Base-by-base conservation (phyloP, 35 echinoderm and acorn worm species). In the Stichopus chloronotus region DNA sequence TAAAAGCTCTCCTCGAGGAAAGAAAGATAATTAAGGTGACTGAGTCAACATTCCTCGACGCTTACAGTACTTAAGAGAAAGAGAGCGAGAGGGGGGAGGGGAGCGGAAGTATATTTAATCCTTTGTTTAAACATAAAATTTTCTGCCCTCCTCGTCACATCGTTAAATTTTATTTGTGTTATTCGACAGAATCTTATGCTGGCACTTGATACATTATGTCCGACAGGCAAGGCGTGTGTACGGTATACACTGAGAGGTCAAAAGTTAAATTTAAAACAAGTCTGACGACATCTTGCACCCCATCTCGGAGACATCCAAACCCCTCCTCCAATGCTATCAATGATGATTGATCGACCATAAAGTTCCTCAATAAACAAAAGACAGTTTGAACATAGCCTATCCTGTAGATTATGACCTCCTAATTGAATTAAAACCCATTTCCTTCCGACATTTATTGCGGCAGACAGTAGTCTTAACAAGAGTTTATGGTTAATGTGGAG, bases 1-100 rank as follows among this genome's bases (percentile, higher is more conserved):
- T 91, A 17, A 91, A 91, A 78, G 71, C 11, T 76, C 88, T 91
- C 4, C 88, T 91, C 54, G 88, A 91, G 78, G 88, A 91, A 7
- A 30, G 25, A 30, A 71, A 88, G 24, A 88, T 63, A 61, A 1
- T 71, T 43, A 88, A 88, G 86, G 86, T 88, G 9, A 23, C 13
- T 11, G n/a, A 54, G 8, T 58, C 13, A 55, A 65, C 19, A 11
- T 19, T 17, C 10, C 9, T 5, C 10, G 52, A 20, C 78, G 78
- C 21, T 79, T 79, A 79, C 8, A 13, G 77, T 25, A 9, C 9
- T 13, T 79, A 13, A 9, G 8, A 25, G 9, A 8, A 13, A 9
- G 21, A 9, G 43, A 79, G 77, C 1, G 7, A 79, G 5, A 9
- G 9, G 43, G 43, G 9, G 19, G 6, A 78, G 19, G n/a, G n/a